Conservation (phyloP, 2,888 invertebrate genomes). For the Alitta virens region DNA sequence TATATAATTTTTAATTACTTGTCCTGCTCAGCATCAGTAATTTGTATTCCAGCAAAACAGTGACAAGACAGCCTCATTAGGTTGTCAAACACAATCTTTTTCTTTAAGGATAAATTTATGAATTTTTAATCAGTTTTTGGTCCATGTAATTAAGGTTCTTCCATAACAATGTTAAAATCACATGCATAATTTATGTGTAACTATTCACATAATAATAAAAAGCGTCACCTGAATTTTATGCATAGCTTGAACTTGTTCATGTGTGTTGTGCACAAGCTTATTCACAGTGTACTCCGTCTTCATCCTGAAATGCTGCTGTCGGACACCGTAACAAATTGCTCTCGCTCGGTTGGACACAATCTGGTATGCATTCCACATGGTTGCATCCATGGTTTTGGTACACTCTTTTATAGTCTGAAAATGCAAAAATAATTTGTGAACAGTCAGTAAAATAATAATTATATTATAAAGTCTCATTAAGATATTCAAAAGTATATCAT, state of each 20-base stretch:
- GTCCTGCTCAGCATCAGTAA: too few relatives aligned
- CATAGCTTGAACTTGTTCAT: slow-evolving; percentile 60
- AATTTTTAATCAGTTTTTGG: too few relatives aligned
- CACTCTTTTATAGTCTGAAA: slow-evolving; percentile 64
- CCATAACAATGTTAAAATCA: too few relatives aligned
- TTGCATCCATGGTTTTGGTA: slow-evolving; percentile 67
- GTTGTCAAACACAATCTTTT: too few relatives aligned
- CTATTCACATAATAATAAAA: too few relatives aligned
- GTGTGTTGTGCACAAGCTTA: slow-evolving; percentile 63
- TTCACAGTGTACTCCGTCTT: slow-evolving; percentile 68
- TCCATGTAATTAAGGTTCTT: too few relatives aligned
- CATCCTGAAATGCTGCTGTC: slow-evolving; percentile 67
- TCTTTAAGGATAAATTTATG: too few relatives aligned
- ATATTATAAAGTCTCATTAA: not conserved
- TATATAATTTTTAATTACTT: too few relatives aligned
- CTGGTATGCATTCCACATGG: slow-evolving; percentile 71
- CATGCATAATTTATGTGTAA: too few relatives aligned
- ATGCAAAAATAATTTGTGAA: not conserved
- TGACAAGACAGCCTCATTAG: too few relatives aligned
- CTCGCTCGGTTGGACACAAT: slow-evolving; percentile 68
- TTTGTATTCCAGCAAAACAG: too few relatives aligned
- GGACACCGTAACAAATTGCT: slow-evolving; percentile 68
- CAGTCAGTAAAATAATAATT: not conserved
- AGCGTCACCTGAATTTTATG: slow-evolving; percentile 59
- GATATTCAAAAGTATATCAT: too few relatives aligned